These are phyloP conservation scores for Betta splendens DNA, from an alignment of 2,797 vertebrate genomes.

Conservation along the genomic window DNA sequence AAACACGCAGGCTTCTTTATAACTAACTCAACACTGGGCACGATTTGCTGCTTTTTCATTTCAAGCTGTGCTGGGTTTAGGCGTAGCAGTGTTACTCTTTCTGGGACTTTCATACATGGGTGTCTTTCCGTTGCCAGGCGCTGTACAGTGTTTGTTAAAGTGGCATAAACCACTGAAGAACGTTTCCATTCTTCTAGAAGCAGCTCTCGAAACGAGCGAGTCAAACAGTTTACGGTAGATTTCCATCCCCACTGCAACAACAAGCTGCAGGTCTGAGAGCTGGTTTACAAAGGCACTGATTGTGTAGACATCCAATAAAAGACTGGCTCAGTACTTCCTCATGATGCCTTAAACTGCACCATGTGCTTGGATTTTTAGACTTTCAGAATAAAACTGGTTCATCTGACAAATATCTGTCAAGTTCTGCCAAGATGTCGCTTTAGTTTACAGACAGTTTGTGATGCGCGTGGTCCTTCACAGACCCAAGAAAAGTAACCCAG, in stretches of 20 bases:
- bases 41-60: conserved; percentile 59
- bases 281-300: conserved; percentile 66
- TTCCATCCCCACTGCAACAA: conserved; percentile 5
- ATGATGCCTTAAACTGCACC: background rate
- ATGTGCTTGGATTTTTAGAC: conserved; percentile 1
- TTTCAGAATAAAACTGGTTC: background rate
- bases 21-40: background rate
- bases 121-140: background rate
- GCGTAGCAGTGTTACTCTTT: conserved; percentile 12
- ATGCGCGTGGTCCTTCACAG: background rate
- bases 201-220: background rate
- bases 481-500: background rate
- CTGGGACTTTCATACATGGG: background rate
- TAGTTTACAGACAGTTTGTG: conserved; percentile 7
- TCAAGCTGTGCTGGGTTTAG: conserved; percentile 49
- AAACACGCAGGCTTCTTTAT: conserved; percentile 4
- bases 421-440: conserved; percentile 21
- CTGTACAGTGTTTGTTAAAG: background rate
- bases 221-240: background rate
- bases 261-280: conserved; percentile 10
- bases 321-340: background rate
- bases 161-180: background rate
- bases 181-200: conserved; percentile 4
- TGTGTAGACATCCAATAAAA: conserved; percentile 53
- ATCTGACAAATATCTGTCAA: background rate